These are phyloP conservation scores for Ennomos quercinarius DNA, from an alignment of 2,888 invertebrate species.

Conservation along the genomic window DNA sequence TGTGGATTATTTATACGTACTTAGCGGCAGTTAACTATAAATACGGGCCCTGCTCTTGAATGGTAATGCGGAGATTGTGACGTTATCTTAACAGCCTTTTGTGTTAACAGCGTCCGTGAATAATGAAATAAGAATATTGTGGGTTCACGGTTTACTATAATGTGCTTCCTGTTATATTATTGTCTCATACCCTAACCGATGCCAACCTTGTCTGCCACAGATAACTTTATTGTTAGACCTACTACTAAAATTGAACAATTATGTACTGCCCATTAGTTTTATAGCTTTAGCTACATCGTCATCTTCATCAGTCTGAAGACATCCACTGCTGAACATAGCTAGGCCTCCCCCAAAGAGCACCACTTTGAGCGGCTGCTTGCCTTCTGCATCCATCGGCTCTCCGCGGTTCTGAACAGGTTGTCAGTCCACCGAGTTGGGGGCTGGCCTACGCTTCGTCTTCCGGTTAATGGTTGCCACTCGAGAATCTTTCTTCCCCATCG, in stretches of 20 bases:
- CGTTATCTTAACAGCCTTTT: conserved; percentile 46
- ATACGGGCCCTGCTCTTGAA: conserved; percentile 48
- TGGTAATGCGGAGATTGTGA: conserved; percentile 54
- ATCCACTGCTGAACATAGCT: no score
- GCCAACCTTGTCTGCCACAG: not conserved
- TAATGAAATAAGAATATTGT: conserved; percentile 33
- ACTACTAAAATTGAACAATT: not conserved
- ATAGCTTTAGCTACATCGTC: no score
- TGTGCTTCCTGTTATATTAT: conserved; percentile 22
- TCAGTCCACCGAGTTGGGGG: no score
- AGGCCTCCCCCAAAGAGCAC: no score
- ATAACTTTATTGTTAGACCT: conserved; percentile 6
- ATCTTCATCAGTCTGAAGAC: no score
- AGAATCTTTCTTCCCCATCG: no score
- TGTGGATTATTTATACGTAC: conserved; percentile 45
- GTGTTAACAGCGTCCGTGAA: conserved; percentile 32
- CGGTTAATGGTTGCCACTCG: no score
- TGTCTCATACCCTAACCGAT: conserved; percentile 9
- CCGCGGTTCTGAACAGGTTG: no score
- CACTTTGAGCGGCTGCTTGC: no score
- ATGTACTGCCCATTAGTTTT: no score
- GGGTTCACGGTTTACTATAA: conserved; percentile 32
- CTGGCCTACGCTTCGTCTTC: no score
- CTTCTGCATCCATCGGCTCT: no score
- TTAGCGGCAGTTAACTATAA: conserved; percentile 43